Conservation (phyloP, 2,797 vertebrate species). For the Harpagifer antarcticus region DNA sequence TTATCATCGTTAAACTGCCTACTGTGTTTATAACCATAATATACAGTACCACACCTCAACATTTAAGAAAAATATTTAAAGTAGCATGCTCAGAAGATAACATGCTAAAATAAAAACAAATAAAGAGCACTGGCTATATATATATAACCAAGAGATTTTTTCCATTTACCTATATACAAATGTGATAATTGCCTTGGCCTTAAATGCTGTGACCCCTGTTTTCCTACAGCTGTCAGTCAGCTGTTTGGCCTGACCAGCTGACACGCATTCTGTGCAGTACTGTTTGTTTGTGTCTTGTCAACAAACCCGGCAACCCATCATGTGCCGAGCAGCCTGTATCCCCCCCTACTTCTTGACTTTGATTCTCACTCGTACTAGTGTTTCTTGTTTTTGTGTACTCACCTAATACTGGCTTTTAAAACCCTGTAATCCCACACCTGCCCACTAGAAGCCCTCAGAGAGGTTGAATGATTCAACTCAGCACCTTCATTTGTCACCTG, state of each 20-base stretch:
- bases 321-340: conserved; percentile 4
- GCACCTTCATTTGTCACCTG: conserved; percentile 13
- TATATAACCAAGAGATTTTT: background rate
- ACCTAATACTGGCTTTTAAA: background rate
- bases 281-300: conserved; percentile 63
- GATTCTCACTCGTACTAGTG: background rate
- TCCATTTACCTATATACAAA: background rate
- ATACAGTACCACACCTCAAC: background rate
- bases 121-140: background rate
- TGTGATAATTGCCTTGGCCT: conserved; percentile 15
- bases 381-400: conserved; percentile 3
- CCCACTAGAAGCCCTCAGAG: conserved; percentile 53
- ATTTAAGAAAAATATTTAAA: background rate
- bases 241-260: conserved; percentile 41
- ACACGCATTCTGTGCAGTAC: conserved; percentile 26
- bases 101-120: background rate
- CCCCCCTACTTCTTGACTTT: background rate
- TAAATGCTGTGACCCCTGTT: conserved; percentile 38
- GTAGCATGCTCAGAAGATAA: background rate
- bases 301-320: conserved; percentile 42
- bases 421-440: conserved; percentile 40
- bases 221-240: conserved; percentile 52
- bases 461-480: conserved; percentile 13
- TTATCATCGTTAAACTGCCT: background rate
- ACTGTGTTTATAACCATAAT: background rate